Base-by-base conservation (phyloP, 2,797 vertebrate genomes). In the Erpetoichthys calabaricus region DNA sequence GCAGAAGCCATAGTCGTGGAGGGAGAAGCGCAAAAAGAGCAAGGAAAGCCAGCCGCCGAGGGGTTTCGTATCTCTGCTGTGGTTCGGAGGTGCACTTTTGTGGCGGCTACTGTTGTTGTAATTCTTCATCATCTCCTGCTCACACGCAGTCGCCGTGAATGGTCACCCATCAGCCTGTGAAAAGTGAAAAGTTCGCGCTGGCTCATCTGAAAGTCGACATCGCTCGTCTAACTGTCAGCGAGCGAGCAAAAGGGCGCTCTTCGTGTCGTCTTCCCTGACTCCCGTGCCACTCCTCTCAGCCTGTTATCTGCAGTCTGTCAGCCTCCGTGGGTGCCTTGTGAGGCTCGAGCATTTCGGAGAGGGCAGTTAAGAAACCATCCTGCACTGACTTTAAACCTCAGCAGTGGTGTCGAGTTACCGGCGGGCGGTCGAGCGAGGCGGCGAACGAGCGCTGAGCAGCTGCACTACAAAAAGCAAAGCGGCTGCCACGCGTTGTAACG, bases 1-100 rank as follows among this genome's bases (percentile, higher is more conserved):
- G 79, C 94, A 98, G 79, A 91, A 87, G 57, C 79, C 87, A 79
- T 95, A 97, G 65, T 92, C 89, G 57, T 92, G 87, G 67, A 93
- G 80, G 42, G 92, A 90, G 47, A 89, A 79, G 60, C 88, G 87
- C 58, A 84, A 70, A 69, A 88, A 75, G 6, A 83, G 47, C 4
- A 78, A 75, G 45, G 80, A 81, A 58, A 88, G 74, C 45, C 83
- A 72, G 74, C 82, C 59, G 69, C 75, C 70, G 73, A 75, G 80
- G 75, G 74, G 68, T 76, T 74, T 80, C 46, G 76, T 69, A 51
- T 83, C 76, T 67, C 73, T 66, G 57, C 64, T 75, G 86, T 86
- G 82, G 72, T 84, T 84, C 66, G 77, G 71, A 64, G 64, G 79
- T 78, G 76, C 80, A 76, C 65, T 73, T 75, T 75, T 79, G 68